Base-by-base conservation (phyloP, 1,140 invertebrate genomes). In the Drosophila oshimai region DNA sequence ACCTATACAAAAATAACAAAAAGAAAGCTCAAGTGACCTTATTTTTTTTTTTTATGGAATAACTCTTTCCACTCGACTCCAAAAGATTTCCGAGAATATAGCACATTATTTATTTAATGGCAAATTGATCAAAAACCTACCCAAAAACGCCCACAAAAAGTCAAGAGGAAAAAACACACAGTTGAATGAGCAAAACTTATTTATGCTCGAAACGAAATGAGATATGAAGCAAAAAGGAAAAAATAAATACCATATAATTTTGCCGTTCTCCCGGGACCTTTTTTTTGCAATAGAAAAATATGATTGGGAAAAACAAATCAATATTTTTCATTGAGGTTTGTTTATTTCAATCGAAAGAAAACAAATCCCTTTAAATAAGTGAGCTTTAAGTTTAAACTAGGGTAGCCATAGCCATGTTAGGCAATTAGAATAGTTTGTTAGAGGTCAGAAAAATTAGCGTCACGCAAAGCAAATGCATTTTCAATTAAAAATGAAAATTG, bases 401-500 rank as follows among this genome's bases (percentile, higher is more conserved):
- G 36, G 26, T 22, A 12, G n/a, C n/a, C n/a, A n/a, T n/a, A 29
- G 7, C 9, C 10, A 24, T 6, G 15, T 49, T 49, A 20, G 37
- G 33, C 42, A 47, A 47, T 62, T 64, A 49, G 41, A 7, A 29
- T 10, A 42, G 18, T 49, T 62, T 37, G 29, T 46, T 18, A 15
- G 24, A n/a, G 33, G 13, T 49, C 26, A 39, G 7, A 47, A 33
- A 28, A 22, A 13, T 64, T 29, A 65, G n/a, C 6, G 57, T 47
- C 61, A 65, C 61, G 61, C 41, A 26, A 46, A 26, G 18, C n/a
- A 44, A 45, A 20, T 44, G 54, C 31, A 37, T 26, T 65, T 65
- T 24, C 57, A 49, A 65, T 65, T 65, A 65, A 64, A 62, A 26
- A n/a, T 12, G n/a, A 31, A 47, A 13, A 47, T 12, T 37, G 31